phyloP scores from a whole-genome alignment of 2,797 vertebrate species.

The Mareca strepera region DNA sequence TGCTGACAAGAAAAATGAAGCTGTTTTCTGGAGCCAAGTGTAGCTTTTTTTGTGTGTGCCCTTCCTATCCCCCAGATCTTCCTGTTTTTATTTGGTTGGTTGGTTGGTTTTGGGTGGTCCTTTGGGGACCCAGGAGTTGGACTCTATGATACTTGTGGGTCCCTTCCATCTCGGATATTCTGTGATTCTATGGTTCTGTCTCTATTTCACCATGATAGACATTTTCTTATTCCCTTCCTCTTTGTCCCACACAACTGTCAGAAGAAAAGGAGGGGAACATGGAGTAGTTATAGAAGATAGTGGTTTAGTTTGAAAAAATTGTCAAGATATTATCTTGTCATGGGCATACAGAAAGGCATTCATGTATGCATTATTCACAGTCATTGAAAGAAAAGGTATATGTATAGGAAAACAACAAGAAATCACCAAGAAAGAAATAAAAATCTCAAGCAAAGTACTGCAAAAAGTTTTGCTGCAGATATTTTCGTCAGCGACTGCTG shows the following conservation, averaged over 20 bases:
- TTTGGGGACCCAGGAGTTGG: too few species aligned
- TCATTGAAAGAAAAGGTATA: neutral
- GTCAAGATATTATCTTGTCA: neutral
- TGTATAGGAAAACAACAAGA: neutral
- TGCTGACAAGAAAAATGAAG: neutral
- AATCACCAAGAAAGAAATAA: neutral
- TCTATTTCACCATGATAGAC: neutral
- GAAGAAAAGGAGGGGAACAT: neutral
- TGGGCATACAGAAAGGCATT: neutral
- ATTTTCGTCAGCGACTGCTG: neutral
- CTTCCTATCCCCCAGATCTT: neutral
- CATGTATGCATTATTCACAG: neutral
- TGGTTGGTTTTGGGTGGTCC: too few species aligned
- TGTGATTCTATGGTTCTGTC: neutral
- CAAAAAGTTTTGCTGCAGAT: neutral
- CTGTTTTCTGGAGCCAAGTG: neutral
- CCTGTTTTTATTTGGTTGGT: neutral
- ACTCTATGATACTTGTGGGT: too few species aligned
- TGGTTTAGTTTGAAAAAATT: neutral
- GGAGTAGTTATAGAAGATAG: neutral
- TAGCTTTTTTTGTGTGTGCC: neutral
- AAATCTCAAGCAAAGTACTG: neutral
- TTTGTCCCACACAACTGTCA: neutral
- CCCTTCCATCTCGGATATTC: too few species aligned
- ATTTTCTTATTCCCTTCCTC: neutral